Evolutionary conservation across 2,113 vertebrate genomes (phyloP), one percentile per base, ranked within the genome.

Genomic region (Heloderma charlesbogerti): DNA sequence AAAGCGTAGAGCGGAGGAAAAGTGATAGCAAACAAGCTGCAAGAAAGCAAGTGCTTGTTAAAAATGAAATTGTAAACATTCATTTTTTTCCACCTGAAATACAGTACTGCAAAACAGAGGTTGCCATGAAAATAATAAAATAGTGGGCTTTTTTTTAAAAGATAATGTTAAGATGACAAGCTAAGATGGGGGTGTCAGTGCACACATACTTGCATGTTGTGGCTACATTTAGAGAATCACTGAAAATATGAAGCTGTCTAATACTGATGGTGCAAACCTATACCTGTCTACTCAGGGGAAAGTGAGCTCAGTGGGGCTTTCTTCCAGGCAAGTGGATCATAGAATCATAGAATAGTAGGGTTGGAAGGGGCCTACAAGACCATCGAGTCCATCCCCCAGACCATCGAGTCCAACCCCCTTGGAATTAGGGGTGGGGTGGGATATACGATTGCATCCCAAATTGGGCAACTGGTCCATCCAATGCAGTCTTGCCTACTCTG

Each of bases 11-110:
- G 88, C 84, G 20, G 51, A 51, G 81, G 60, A 80, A 48, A 51
- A 93, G 86, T 88, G 93, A 88, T 5, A 60, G 86, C 83, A 20
- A 84, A 91, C 90, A 91, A 95, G 86, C 94, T 92, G 71, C 20
- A 79, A 84, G 69, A 7, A n/a, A 10, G 1, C 1, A 84, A 91
- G 84, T 66, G 48, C 3, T 60, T 93, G 86, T 89, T 86, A 94
- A 93, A 95, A 93, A 51, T 92, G 77, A 89, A 48, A 94, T 86
- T 67, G 88, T 95, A 74, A n/a, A 95, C 91, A 79, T 90, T 92
- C 89, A 95, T n/a, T 95, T 94, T 78, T 95, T 94, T 92, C 93
- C 77, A 51, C 94, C 92, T 95, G 91, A 92, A 94, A 93, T 91
- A 57, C 34, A 31, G 84, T 0, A 40, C n/a, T 89, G 92, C 89